Evolutionary conservation across 2,888 invertebrate genomes (phyloP), one percentile per base, ranked within the genome.

Genomic region (Stenodera caucasica): DNA sequence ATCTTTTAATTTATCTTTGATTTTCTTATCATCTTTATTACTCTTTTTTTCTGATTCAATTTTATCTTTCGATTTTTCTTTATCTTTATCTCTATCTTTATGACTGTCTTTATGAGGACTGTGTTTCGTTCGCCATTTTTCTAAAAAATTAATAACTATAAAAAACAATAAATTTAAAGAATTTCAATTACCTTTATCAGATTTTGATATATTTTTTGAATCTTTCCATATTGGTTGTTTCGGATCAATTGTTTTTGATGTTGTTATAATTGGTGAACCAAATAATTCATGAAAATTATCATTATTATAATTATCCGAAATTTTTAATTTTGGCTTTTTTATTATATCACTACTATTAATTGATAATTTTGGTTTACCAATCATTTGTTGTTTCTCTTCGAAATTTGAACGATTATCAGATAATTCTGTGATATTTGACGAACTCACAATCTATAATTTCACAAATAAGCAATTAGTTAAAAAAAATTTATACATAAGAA

Each of bases 241-340:
- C 49, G 40, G 60, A 29, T 63, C 63, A 0, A 58, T 45, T n/a
- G 32, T 35, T 35, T 61, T 61, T 4, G 61, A 61, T 9, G 60
- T 56, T 55, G 55, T 61, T 18, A 88, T 89, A 69, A 94, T 89
- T 0, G 94, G 92, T 21, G 90, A 84, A 0, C 94, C 94, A 82
- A 95, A 95, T 49, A 95, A 81, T 71, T 88, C 90, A 53, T 88
- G 88, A 80, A 94, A 94, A 64, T 88, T 86, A 72, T 86, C 72
- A 32, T 73, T 70, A 6, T 72, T 70, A 35, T 75, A 74, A 33
- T 66, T 63, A 75, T 82, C 67, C 68, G 83, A 67, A 50, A 75
- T 61, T 78, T 82, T 70, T 70, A 77, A 52, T 67, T 77, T 79
- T 58, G 77, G 79, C 67, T 79, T 80, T 62, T 77, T 79, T 2